phyloP scores from a whole-genome alignment of 2,113 vertebrate species.

The Limanda limanda region DNA sequence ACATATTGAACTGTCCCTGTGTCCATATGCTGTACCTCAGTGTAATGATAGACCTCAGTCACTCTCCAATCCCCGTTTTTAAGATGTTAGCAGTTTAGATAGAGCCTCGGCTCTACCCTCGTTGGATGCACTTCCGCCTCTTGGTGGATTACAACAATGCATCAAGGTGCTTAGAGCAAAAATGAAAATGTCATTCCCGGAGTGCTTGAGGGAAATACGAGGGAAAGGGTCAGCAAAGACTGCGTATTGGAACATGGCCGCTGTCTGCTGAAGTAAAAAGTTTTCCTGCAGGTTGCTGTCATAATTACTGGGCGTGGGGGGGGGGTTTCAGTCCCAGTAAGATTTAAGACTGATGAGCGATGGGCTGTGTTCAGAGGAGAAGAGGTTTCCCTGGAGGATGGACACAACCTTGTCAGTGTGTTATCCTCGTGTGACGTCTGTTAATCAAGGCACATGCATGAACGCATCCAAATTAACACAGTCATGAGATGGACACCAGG shows the following conservation, averaged over 20 bases:
- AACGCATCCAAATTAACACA: constrained; percentile 36
- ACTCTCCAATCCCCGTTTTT: constrained; percentile 43
- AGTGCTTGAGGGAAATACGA: constrained; percentile 56
- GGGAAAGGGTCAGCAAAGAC: constrained; percentile 50
- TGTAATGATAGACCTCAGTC: constrained; percentile 37
- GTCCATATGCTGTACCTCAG: constrained; percentile 13
- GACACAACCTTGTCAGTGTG: constrained; percentile 30
- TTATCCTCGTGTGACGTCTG: constrained; percentile 47
- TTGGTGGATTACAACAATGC: constrained; percentile 63
- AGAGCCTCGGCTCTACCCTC: constrained; percentile 26
- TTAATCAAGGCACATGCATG: constrained; percentile 50
- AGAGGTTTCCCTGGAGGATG: constrained; percentile 21
- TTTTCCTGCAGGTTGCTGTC: constrained; percentile 30
- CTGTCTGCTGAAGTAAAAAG: constrained; percentile 38
- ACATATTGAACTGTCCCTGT: constrained; percentile 16
- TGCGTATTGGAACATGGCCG: constrained; percentile 56
- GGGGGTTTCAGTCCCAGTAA: constrained; percentile 34
- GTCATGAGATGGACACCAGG: constrained; percentile 19
- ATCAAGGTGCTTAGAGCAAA: constrained; percentile 62
- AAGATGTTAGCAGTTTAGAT: constrained; percentile 53
- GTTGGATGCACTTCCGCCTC: constrained; percentile 43
- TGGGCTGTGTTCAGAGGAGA: constrained; percentile 13
- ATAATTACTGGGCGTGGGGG: constrained; percentile 47
- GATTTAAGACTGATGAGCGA: constrained; percentile 44
- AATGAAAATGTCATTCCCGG: constrained; percentile 73